These are phyloP conservation scores for Siniperca knerii DNA, from an alignment of 2,113 vertebrate genomes.

Conservation along the genomic window DNA sequence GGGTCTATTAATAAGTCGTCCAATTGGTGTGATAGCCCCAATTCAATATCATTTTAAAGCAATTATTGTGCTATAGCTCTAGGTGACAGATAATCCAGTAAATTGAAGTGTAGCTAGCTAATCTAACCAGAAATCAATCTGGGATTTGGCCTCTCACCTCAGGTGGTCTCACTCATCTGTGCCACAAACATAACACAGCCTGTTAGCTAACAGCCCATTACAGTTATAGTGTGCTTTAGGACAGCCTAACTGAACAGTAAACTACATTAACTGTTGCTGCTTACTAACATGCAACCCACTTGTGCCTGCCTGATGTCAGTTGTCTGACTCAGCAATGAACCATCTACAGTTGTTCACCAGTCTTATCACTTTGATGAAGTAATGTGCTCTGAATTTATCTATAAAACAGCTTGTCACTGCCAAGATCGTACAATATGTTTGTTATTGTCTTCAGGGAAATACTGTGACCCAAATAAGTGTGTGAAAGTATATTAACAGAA, in stretches of 20 bases:
- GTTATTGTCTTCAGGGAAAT: slow-evolving; percentile 23
- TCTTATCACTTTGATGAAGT: slow-evolving; percentile 38
- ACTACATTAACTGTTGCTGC: slow-evolving; percentile 29
- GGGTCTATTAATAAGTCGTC: background rate
- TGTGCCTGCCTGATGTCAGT: slow-evolving; percentile 20
- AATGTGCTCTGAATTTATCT: slow-evolving; percentile 27
- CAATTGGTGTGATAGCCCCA: background rate
- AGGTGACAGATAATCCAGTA: background rate
- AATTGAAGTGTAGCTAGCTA: background rate
- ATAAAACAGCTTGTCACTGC: slow-evolving; percentile 4
- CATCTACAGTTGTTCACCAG: slow-evolving; percentile 6
- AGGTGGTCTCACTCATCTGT: background rate
- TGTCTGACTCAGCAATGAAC: slow-evolving; percentile 39
- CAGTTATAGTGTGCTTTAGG: background rate
- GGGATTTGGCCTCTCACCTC: background rate
- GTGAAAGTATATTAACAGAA: background rate
- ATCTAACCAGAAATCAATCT: slow-evolving; percentile 1
- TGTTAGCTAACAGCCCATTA: background rate
- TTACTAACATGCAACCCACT: slow-evolving; percentile 3
- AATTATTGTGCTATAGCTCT: background rate
- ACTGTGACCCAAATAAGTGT: slow-evolving; percentile 15
- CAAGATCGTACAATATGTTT: slow-evolving; percentile 17
- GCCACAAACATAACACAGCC: background rate
- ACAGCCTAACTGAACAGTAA: background rate
- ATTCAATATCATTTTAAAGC: background rate